These are phyloP conservation scores for Dolichopus griseipennis DNA, from an alignment of 2,888 invertebrate species.

Conservation along the genomic window DNA sequence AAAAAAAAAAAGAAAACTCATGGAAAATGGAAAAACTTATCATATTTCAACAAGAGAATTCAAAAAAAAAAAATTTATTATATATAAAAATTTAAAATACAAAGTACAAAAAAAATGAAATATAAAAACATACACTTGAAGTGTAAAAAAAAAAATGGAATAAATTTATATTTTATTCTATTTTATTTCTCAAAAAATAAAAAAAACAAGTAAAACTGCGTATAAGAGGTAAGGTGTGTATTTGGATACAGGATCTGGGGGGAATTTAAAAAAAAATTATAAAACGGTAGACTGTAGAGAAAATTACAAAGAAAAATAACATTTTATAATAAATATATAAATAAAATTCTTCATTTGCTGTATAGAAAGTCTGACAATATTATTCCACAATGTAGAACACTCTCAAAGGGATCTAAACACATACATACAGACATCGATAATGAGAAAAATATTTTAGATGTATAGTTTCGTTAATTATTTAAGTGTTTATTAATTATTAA, in stretches of 20 bases:
- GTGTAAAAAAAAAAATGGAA: not conserved
- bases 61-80: not conserved
- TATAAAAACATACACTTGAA: not conserved
- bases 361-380: too few species aligned
- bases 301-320: too few species aligned
- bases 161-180: not conserved
- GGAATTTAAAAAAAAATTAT: not conserved
- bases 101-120: not conserved
- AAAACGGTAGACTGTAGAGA: constrained; percentile 2
- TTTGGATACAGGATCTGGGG: too few species aligned
- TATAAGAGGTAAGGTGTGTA: not conserved
- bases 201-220: not conserved
- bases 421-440: too few species aligned
- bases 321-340: too few species aligned
- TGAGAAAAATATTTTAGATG: too few species aligned
- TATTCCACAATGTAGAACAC: too few species aligned
- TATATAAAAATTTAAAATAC: not conserved
- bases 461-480: too few species aligned
- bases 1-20: not conserved
- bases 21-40: not conserved
- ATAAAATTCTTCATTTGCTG: too few species aligned
- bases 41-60: not conserved
- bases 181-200: too few species aligned
- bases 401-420: too few species aligned
- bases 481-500: too few species aligned